Evolutionary conservation across 2,113 vertebrate genomes (phyloP).

Genomic region (Dasyprocta punctata): DNA sequence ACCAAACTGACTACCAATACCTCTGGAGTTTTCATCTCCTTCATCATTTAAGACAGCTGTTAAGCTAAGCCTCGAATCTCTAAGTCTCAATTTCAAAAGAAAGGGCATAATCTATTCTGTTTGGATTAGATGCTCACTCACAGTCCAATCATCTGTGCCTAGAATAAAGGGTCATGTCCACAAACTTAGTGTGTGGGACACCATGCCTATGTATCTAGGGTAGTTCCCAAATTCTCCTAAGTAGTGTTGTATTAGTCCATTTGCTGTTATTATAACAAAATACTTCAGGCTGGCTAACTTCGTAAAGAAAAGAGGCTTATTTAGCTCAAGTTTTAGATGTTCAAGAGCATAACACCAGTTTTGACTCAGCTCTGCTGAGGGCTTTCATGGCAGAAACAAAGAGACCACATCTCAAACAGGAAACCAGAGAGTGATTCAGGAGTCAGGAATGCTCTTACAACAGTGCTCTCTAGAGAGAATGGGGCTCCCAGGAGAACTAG

Average conservation of each 20-base stretch:
- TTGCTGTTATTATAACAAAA: not conserved
- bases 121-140: not conserved
- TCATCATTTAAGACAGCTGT: not conserved
- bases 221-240: slow-evolving; percentile 34
- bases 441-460: not conserved
- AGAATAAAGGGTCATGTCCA: not conserved
- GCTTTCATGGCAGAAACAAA: not conserved
- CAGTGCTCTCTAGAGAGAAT: not conserved
- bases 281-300: not conserved
- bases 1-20: slow-evolving; percentile 12
- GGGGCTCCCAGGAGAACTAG: not conserved
- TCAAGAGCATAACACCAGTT: not conserved
- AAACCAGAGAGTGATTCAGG: not conserved
- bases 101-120: not conserved
- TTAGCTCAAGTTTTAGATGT: not conserved
- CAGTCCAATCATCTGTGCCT: not conserved
- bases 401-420: not conserved
- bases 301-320: not conserved
- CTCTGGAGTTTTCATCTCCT: not conserved
- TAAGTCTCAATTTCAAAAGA: not conserved
- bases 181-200: not conserved
- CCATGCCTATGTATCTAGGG: not conserved
- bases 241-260: not conserved
- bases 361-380: no score
- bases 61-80: not conserved